Conservation (phyloP, 2,797 vertebrate genomes). For the Salarias fasciatus region DNA sequence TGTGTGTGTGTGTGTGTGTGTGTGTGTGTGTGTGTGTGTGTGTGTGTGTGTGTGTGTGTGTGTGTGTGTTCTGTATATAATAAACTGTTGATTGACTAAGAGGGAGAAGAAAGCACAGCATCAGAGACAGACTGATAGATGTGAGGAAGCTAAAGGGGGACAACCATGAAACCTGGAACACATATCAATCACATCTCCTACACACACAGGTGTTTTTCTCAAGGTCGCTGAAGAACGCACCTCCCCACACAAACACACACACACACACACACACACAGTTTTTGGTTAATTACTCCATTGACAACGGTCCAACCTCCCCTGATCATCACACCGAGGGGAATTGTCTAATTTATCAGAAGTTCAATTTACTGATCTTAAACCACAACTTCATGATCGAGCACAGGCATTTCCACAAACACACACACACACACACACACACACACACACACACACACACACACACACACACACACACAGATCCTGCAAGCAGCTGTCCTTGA, state of each 20-base stretch:
- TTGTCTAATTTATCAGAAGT: conserved; percentile 49
- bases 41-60: too few relatives aligned
- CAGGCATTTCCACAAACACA: conserved; percentile 5
- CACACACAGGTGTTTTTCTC: conserved; percentile 63
- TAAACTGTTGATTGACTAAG: too few relatives aligned
- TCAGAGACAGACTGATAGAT: conserved; percentile 43
- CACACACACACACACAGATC: conserved; percentile 13
- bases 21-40: too few relatives aligned
- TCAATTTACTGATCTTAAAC: conserved; percentile 22
- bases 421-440: neutral
- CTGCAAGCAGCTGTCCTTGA: conserved; percentile 28
- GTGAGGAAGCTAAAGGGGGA: conserved; percentile 39
- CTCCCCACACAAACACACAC: conserved; percentile 2
- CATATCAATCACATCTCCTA: conserved; percentile 70
- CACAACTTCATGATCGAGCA: neutral
- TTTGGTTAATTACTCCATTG: conserved; percentile 60
- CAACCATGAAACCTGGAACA: conserved; percentile 53
- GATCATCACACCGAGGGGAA: conserved; percentile 35
- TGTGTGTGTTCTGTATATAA: too few relatives aligned
- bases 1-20: too few relatives aligned
- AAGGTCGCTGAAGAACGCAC: conserved; percentile 63
- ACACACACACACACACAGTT: conserved; percentile 17
- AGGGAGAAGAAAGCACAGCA: conserved; percentile 40
- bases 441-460: neutral
- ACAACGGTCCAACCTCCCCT: conserved; percentile 39